Percentiles rank a stretch among this genome's conserved stretches.
These are phyloP conservation scores for Stenoptilia bipunctidactyla DNA, from an alignment of 2,888 invertebrate species.

Conservation along the genomic window DNA sequence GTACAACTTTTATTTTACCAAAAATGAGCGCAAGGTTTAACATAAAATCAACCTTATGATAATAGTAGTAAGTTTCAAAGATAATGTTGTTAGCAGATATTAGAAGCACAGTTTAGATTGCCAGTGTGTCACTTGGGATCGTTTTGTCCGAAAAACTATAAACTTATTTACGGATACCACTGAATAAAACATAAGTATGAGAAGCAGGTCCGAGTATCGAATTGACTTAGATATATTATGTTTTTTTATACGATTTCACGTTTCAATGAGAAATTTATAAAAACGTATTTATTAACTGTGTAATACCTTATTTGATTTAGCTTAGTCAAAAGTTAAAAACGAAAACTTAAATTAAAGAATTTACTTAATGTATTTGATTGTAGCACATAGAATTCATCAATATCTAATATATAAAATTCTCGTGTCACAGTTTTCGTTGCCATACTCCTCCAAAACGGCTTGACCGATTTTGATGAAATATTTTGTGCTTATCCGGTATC, in stretches of 20 bases:
- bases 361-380: too few relatives aligned
- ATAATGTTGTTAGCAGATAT: not conserved
- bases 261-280: not conserved
- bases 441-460: too few relatives aligned
- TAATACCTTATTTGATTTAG: too few relatives aligned
- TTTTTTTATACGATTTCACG: not conserved
- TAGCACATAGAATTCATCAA: too few relatives aligned
- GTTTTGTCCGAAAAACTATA: slow-evolving; percentile 57
- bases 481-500: too few relatives aligned
- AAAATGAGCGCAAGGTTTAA: not conserved
- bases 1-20: slow-evolving; percentile 22
- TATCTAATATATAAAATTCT: too few relatives aligned
- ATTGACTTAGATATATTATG: slow-evolving; percentile 19
- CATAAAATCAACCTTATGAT: slow-evolving; percentile 4
- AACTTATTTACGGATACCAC: slow-evolving; percentile 58
- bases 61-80: not conserved
- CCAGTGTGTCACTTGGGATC: slow-evolving; percentile 63
- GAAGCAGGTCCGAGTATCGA: slow-evolving; percentile 41
- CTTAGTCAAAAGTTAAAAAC: too few relatives aligned
- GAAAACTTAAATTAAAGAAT: too few relatives aligned
- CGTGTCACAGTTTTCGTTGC: too few relatives aligned
- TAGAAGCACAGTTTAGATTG: slow-evolving; percentile 24
- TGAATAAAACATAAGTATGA: slow-evolving; percentile 57
- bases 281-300: too few relatives aligned
- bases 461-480: too few relatives aligned